Percentiles rank a stretch among this genome's conserved stretches.
Evolutionary conservation across 2,113 vertebrate genomes (phyloP).

Genomic region (Hypomesus transpacificus): DNA sequence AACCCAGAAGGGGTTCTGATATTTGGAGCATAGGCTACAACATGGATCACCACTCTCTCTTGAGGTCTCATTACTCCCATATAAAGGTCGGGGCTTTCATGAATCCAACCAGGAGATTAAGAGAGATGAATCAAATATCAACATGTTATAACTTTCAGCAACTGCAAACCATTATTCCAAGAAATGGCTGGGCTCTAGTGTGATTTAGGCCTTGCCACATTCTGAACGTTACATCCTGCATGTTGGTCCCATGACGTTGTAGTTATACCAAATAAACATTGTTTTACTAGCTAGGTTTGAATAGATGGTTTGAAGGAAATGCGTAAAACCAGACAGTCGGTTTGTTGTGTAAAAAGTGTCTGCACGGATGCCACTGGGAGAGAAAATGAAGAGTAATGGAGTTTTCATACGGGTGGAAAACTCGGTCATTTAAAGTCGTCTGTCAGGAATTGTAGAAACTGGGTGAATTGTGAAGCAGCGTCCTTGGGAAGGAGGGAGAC

Average conservation of each 20-base stretch:
- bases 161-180: conserved; percentile 44
- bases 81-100: conserved; percentile 65
- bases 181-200: conserved; percentile 23
- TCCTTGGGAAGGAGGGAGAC: conserved; percentile 53
- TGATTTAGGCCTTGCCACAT: no score
- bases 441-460: conserved; percentile 46
- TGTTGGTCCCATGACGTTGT: no score
- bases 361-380: conserved; percentile 16
- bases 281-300: no score
- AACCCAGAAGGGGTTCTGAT: conserved; percentile 42
- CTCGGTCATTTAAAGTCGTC: conserved; percentile 53
- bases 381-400: conserved; percentile 61
- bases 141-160: conserved; percentile 28
- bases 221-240: no score
- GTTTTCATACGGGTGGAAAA: conserved; percentile 41
- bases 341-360: conserved; percentile 24
- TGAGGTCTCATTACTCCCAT: conserved; percentile 71
- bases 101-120: conserved; percentile 60
- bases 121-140: conserved; percentile 62
- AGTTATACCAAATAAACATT: no score
- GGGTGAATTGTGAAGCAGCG: conserved; percentile 30
- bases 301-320: not conserved
- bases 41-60: conserved; percentile 69
- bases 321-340: not conserved
- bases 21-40: conserved; percentile 63